Percentiles rank a stretch among this genome's conserved stretches.
Conservation (phyloP, 2,888 invertebrate species). For the Microctonus hyperodae region DNA sequence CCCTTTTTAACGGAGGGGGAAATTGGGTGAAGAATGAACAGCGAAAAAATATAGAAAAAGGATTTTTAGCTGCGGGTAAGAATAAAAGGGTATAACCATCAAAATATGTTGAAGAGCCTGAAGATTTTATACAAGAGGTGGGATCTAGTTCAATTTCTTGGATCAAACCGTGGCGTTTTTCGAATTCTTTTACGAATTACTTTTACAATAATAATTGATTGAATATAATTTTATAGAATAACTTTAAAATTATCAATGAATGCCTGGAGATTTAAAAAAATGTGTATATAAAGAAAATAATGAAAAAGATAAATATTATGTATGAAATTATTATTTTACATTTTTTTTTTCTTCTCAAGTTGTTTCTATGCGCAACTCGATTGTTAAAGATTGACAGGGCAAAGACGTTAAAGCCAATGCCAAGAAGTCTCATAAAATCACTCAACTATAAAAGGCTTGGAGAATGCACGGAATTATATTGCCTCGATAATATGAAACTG, state of each 20-base stretch:
- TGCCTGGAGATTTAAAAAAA: background rate
- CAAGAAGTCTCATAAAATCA: slow-evolving; percentile 48
- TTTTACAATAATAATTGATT: background rate
- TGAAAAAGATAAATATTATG: background rate
- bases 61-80: slow-evolving; percentile 25
- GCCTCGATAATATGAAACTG: slow-evolving; percentile 19
- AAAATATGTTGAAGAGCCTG: slow-evolving; percentile 5
- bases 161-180: slow-evolving; percentile 18
- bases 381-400: slow-evolving; percentile 10
- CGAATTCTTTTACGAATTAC: slow-evolving; percentile 18
- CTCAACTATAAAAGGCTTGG: slow-evolving; percentile 47
- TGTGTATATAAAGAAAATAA: background rate
- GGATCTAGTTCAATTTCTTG: slow-evolving; percentile 10
- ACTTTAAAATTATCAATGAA: background rate
- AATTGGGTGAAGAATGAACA: slow-evolving; percentile 33
- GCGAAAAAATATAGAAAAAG: slow-evolving; percentile 33
- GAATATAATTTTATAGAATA: background rate
- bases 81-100: background rate
- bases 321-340: background rate
- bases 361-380: background rate
- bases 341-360: background rate
- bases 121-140: slow-evolving; percentile 18
- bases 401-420: slow-evolving; percentile 19
- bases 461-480: slow-evolving; percentile 27
- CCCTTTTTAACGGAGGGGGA: slow-evolving; percentile 24